Evolutionary conservation across 2,113 vertebrate species (phyloP).

Genomic region (Turnix velox): DNA sequence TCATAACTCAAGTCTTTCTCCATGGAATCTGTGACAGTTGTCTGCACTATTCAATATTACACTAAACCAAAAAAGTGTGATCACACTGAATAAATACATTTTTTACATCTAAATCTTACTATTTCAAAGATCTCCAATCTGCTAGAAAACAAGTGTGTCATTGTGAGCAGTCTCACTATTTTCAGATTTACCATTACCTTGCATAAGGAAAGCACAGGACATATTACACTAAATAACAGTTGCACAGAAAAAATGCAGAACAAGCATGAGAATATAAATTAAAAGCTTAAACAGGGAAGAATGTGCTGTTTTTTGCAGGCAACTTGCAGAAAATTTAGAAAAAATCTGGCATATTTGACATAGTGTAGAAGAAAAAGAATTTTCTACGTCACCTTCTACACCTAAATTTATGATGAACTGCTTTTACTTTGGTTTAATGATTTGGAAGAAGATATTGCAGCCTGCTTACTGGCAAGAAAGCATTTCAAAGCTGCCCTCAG

Average conservation of each 20-base stretch:
- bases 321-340: neutral
- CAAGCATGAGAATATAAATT: neutral
- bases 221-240: neutral
- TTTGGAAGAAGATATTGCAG: neutral
- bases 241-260: neutral
- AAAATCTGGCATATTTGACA: neutral
- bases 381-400: neutral
- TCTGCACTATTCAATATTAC: neutral
- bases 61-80: neutral
- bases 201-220: neutral
- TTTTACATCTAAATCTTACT: neutral
- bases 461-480: neutral
- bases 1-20: neutral
- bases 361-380: neutral
- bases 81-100: neutral
- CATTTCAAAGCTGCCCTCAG: neutral
- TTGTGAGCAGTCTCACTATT: neutral
- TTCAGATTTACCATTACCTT: neutral
- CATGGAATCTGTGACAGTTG: neutral
- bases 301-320: neutral
- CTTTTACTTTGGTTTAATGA: neutral
- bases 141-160: neutral
- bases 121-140: neutral
- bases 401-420: neutral
- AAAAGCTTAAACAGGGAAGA: neutral